Base-by-base conservation (phyloP, 2,888 invertebrate species). In the Leuctra nigra region DNA sequence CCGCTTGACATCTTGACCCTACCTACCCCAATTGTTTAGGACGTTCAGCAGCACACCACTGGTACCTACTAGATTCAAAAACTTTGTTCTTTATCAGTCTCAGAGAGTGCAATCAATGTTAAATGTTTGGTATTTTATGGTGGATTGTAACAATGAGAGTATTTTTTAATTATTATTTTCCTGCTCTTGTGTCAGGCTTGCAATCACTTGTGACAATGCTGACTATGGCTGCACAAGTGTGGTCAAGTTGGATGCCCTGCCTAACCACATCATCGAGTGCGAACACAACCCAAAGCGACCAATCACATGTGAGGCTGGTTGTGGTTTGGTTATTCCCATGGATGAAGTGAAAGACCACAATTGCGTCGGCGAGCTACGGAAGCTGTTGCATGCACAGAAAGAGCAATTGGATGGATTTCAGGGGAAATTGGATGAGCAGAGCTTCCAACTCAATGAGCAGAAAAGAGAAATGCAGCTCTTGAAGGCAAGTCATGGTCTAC, bases 331-430 rank as follows among this genome's bases (percentile, higher is more conserved):
- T 55, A 90, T 96, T 67, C 95, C 96, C 9, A 96, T 95, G 75
- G 95, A 96, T 74, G 94, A 95, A 73, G 72, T 95, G 0, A 87
- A 90, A 71, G 91, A 92, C 65, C 96, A 97, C 72, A 95, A 96
- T 70, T 97, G 96, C 72, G 88, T 95, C 16, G 79, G 88, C 59
- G 95, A 95, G 71, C 73, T 97, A 24, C 80, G 95, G 35, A 81
- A 84, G 6, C 75, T 94, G 46, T 88, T 95, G 61, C 84, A 88
- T 59, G 84, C 86, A 13, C 93, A 94, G 68, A 89, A 93, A 65
- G 86, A 87, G 65, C 91, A 92, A 71, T 77, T 95, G 58, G 82
- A 82, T 1, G 91, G 92, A 65, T 85, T 91, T 69, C 91, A 93
- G 68, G 86, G 88, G 61, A 93, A 94, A 68, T 73, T 93, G 22